Conservation (phyloP, 2,113 vertebrate species). For the Pomatostomus ruficeps region DNA sequence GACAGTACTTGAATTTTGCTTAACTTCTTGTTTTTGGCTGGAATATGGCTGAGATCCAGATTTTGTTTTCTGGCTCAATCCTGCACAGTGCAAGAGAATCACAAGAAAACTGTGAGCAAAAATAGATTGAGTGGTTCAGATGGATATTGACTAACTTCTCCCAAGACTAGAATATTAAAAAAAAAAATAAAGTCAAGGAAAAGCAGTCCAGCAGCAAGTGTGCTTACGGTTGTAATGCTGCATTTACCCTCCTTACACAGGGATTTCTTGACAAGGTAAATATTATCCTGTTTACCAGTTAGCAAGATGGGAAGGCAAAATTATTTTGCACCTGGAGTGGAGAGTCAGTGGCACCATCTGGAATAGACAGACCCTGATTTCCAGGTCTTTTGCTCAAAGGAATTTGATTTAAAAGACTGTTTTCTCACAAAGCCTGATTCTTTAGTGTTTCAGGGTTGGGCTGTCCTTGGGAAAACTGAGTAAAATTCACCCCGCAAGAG, state of each 20-base stretch:
- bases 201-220: neutral
- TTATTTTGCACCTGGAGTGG: neutral
- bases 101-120: neutral
- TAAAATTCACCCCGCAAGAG: neutral
- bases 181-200: neutral
- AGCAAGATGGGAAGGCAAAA: neutral
- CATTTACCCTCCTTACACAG: neutral
- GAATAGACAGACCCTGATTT: neutral
- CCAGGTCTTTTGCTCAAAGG: neutral
- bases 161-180: neutral
- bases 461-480: neutral
- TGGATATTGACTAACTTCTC: neutral
- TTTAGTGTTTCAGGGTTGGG: neutral
- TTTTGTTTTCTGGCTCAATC: neutral
- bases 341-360: neutral
- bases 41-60: neutral
- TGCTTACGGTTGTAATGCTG: neutral
- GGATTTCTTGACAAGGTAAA: neutral
- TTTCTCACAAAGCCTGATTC: neutral
- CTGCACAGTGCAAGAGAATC: neutral
- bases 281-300: neutral
- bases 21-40: neutral
- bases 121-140: neutral
- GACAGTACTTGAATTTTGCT: neutral
- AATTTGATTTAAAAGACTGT: neutral